These are phyloP conservation scores for Prosopocoilus inquinatus DNA, from an alignment of 2,888 invertebrate species.

Conservation along the genomic window DNA sequence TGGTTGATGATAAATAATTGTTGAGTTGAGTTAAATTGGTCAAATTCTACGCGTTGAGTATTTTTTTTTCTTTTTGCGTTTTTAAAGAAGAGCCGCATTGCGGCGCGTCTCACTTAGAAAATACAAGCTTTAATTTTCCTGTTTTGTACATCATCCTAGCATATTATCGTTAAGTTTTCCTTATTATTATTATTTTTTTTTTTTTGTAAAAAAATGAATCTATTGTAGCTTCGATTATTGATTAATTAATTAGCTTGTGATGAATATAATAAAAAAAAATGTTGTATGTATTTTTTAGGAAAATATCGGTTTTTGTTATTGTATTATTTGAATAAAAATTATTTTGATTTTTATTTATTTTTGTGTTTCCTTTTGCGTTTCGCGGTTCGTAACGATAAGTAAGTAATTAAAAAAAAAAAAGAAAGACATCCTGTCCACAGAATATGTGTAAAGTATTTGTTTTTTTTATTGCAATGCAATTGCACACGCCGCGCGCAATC, in stretches of 20 bases:
- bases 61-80: slow-evolving; percentile 1
- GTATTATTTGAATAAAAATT: slow-evolving; percentile 23
- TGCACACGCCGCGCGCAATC: neutral
- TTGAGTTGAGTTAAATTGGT: too few species aligned
- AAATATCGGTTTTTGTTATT: slow-evolving; percentile 17
- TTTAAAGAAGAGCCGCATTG: neutral
- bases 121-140: slow-evolving; percentile 2
- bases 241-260: slow-evolving; percentile 2
- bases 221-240: slow-evolving; percentile 4
- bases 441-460: neutral
- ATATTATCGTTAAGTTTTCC: slow-evolving; percentile 3
- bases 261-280: slow-evolving; percentile 4
- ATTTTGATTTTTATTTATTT: slow-evolving; percentile 19
- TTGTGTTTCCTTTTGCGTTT: slow-evolving; percentile 8
- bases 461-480: neutral
- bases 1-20: too few species aligned
- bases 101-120: neutral
- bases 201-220: slow-evolving; percentile 1
- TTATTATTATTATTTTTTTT: neutral
- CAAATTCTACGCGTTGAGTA: too few species aligned
- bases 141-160: neutral
- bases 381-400: neutral
- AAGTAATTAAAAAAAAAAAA: too few species aligned
- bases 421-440: neutral
- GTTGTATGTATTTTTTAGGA: slow-evolving; percentile 2